A percentile compares a stretch with the other conserved stretches of the same genome.
Conservation (phyloP, 2,113 vertebrate species). For the Peromyscus maniculatus region DNA sequence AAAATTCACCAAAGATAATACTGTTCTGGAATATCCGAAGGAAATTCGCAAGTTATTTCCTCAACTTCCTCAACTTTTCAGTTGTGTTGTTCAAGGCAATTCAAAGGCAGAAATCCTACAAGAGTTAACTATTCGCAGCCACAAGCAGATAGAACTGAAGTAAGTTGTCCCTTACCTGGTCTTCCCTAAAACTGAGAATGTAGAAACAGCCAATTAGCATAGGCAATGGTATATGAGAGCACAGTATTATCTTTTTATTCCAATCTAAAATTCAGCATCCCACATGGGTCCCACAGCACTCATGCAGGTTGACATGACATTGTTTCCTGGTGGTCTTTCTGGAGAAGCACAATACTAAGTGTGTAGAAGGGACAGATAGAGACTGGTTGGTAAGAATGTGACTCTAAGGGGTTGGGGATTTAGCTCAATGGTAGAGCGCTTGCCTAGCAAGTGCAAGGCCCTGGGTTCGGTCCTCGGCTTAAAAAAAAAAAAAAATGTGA, state of each 20-base stretch:
- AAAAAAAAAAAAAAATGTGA: neutral
- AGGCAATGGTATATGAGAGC: neutral
- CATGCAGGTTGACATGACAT: rapidly evolving
- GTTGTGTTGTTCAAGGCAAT: neutral
- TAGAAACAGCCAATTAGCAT: neutral
- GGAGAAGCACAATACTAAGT: neutral
- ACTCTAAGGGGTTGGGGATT: no score
- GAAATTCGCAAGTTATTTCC: neutral
- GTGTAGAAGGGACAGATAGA: neutral
- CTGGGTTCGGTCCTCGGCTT: no score
- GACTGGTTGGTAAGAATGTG: neutral
- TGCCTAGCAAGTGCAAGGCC: no score
- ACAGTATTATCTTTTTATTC: neutral
- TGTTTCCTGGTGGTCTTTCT: neutral
- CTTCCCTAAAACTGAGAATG: neutral
- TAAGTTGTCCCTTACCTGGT: neutral
- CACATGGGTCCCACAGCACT: neutral
- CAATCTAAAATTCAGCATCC: neutral
- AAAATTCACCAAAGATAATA: slow-evolving; percentile 11
- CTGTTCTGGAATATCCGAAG: slow-evolving; percentile 36
- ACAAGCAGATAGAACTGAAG: neutral
- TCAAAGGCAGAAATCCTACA: neutral
- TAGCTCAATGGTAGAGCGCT: no score
- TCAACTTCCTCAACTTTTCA: slow-evolving; percentile 1
- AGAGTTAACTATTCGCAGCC: neutral